Conservation (phyloP, 2,797 vertebrate genomes). For the Sebastes baramenuke region DNA sequence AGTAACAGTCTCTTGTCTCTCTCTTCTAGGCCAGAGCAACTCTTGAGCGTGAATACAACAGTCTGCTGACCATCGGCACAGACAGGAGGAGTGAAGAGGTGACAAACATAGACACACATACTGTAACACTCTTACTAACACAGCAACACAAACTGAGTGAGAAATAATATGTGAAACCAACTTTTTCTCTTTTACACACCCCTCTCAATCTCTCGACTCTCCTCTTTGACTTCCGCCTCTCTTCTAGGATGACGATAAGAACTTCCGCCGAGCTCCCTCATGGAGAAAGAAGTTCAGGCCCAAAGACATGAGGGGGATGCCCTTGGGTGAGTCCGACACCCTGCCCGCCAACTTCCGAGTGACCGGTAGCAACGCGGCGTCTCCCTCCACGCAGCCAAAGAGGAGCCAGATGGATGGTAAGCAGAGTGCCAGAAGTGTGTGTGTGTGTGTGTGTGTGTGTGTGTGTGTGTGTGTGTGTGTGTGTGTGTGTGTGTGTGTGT, state of each 20-base stretch:
- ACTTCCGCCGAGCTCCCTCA: constrained; percentile 94
- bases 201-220: neutral
- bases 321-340: constrained; percentile 91
- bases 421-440: neutral
- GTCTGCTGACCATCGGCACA: constrained; percentile 89
- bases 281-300: constrained; percentile 99
- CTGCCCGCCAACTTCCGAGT: constrained; percentile 96
- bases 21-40: constrained; percentile 87
- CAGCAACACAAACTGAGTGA: neutral
- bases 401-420: constrained; percentile 95
- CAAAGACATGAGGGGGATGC: constrained; percentile 92
- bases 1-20: neutral
- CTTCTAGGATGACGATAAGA: constrained; percentile 93
- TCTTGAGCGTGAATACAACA: constrained; percentile 93
- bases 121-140: neutral
- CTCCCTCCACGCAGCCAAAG: constrained; percentile 94
- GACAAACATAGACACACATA: constrained; percentile 37
- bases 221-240: neutral
- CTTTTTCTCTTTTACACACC: neutral
- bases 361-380: constrained; percentile 86
- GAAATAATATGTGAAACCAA: neutral
- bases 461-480: neutral
- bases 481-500: neutral
- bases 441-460: neutral
- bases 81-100: constrained; percentile 94